phyloP scores from a whole-genome alignment of 2,888 invertebrate genomes.

The Spicauda simplicius region DNA sequence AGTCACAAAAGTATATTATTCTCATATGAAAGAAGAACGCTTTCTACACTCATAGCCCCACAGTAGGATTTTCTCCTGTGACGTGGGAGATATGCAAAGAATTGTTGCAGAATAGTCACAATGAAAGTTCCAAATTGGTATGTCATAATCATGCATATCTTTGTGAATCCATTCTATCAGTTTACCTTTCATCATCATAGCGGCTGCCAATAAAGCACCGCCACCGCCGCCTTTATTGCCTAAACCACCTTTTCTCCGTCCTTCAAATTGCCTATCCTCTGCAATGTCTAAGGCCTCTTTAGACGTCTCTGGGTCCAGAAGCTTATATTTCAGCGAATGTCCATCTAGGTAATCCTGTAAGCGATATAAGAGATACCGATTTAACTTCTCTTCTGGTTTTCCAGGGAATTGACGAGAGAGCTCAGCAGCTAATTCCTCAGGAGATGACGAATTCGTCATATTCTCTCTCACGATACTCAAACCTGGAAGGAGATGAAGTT shows the following conservation, averaged over 20 bases:
- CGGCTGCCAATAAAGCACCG: constrained; percentile 83
- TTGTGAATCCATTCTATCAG: background rate
- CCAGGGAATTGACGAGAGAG: constrained; percentile 91
- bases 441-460: constrained; percentile 71
- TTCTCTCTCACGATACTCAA: constrained; percentile 90
- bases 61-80: too few relatives aligned
- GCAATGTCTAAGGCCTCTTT: constrained; percentile 83
- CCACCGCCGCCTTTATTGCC: constrained; percentile 66
- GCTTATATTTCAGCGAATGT: constrained; percentile 89
- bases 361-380: constrained; percentile 88
- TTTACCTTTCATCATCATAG: constrained; percentile 87
- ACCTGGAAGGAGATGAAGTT: constrained; percentile 89
- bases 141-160: too few relatives aligned
- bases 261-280: constrained; percentile 71
- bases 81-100: too few relatives aligned
- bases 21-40: too few relatives aligned
- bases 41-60: too few relatives aligned
- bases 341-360: constrained; percentile 89
- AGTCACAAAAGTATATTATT: too few relatives aligned
- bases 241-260: constrained; percentile 73
- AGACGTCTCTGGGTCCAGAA: constrained; percentile 87
- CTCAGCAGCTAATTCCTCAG: constrained; percentile 87
- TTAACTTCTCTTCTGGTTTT: constrained; percentile 90
- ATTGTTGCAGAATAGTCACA: too few relatives aligned
- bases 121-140: too few relatives aligned